Conservation (phyloP, 2,797 vertebrate genomes). For the Peromyscus nudipes region DNA sequence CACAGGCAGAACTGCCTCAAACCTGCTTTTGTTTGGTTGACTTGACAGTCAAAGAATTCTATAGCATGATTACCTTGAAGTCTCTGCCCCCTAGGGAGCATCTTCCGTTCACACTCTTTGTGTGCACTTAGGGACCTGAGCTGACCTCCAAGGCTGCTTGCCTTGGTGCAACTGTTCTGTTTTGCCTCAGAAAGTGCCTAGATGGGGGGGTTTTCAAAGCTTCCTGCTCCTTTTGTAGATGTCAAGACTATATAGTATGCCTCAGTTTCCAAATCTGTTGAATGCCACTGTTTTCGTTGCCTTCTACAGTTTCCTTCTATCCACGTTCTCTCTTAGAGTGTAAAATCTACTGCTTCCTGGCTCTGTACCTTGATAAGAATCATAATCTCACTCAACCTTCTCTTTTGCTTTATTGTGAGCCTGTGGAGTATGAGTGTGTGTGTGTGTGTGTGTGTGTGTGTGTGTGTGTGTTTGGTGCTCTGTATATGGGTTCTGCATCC, state of each 20-base stretch:
- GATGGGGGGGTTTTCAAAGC: not conserved
- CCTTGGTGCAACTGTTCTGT: no score
- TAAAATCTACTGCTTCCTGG: not conserved
- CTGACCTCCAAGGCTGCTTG: not conserved
- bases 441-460: not conserved
- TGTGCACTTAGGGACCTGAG: not conserved
- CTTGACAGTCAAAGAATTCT: not conserved
- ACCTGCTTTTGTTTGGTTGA: not conserved
- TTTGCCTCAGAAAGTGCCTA: not conserved
- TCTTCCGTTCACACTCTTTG: not conserved
- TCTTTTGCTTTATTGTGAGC: not conserved
- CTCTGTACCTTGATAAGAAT: not conserved
- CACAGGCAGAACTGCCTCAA: not conserved
- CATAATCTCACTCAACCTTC: not conserved
- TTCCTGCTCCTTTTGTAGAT: not conserved
- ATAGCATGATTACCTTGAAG: not conserved
- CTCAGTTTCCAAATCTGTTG: not conserved
- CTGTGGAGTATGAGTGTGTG: not conserved
- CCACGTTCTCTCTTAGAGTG: no score
- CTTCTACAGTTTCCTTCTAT: not conserved
- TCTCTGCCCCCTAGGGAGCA: not conserved
- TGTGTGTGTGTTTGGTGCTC: not conserved
- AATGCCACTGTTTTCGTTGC: not conserved
- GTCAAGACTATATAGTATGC: rapidly evolving
- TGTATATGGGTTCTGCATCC: not conserved